Percentiles rank a stretch among this genome's conserved stretches.
Conservation (phyloP, 64 coral and sea anemone genomes). For the Porites lutea region DNA sequence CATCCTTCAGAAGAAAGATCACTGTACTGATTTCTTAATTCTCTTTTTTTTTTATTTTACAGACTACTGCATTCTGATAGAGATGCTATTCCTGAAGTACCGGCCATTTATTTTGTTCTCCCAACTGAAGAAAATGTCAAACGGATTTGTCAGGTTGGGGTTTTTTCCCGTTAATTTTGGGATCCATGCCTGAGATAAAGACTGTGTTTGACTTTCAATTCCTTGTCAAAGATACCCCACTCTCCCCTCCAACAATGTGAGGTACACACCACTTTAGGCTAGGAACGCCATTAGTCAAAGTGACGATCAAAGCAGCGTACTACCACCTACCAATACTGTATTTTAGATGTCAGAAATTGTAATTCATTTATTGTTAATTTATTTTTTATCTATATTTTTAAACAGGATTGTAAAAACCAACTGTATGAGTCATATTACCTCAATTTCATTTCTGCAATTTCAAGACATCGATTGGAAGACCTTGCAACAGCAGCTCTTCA, state of each 20-base stretch:
- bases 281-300: too few relatives aligned
- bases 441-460: constrained; percentile 98
- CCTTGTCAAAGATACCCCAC: too few relatives aligned
- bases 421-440: constrained; percentile 97
- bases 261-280: too few relatives aligned
- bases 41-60: background rate
- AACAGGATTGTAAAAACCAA: constrained; percentile 93
- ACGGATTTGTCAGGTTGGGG: constrained; percentile 94
- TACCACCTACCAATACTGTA: too few relatives aligned
- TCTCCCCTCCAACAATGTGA: too few relatives aligned
- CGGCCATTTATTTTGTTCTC: constrained; percentile 99
- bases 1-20: too few relatives aligned
- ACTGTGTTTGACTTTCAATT: too few relatives aligned
- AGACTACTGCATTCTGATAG: constrained; percentile 97
- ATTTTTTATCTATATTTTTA: background rate
- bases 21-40: too few relatives aligned
- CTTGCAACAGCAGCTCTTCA: constrained; percentile 87
- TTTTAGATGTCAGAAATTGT: too few relatives aligned
- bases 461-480: constrained; percentile 95
- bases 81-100: constrained; percentile 98
- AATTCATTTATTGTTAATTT: background rate
- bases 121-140: constrained; percentile 99
- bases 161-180: too few relatives aligned
- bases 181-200: too few relatives aligned
- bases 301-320: too few relatives aligned